Conservation (phyloP, 2,888 invertebrate species). For the Galerucella pusilla region DNA sequence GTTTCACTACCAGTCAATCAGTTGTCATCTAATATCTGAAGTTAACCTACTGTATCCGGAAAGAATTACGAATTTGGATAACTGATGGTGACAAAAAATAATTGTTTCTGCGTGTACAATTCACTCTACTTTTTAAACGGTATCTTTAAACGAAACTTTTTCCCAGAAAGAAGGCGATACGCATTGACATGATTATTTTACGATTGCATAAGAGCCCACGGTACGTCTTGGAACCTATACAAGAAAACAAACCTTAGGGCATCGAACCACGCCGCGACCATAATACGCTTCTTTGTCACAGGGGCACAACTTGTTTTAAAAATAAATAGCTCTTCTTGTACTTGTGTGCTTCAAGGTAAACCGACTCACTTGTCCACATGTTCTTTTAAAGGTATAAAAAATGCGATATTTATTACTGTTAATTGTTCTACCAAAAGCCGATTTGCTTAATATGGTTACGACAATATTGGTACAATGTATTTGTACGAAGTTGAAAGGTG, state of each 20-base stretch:
- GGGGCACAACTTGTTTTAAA: slow-evolving; percentile 40
- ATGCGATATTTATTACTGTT: slow-evolving; percentile 32
- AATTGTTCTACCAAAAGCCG: slow-evolving; percentile 32
- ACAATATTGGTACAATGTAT: slow-evolving; percentile 28
- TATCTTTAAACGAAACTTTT: neutral
- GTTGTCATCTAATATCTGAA: too few species aligned
- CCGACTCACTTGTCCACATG: slow-evolving; percentile 37
- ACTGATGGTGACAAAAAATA: too few species aligned
- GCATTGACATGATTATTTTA: slow-evolving; percentile 23
- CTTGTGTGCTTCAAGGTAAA: slow-evolving; percentile 32
- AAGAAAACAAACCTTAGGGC: slow-evolving; percentile 37
- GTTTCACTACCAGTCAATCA: too few species aligned
- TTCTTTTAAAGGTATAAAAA: slow-evolving; percentile 27
- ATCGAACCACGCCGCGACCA: slow-evolving; percentile 32
- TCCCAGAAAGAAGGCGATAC: slow-evolving; percentile 1
- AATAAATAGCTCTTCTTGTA: slow-evolving; percentile 35
- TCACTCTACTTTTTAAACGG: neutral
- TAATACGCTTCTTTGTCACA: slow-evolving; percentile 39
- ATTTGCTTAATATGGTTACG: slow-evolving; percentile 29
- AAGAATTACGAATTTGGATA: too few species aligned
- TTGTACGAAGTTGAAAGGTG: neutral
- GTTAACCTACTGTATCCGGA: too few species aligned
- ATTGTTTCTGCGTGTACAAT: neutral
- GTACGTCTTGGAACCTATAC: slow-evolving; percentile 17
- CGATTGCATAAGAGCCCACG: slow-evolving; percentile 35